Evolutionary conservation across 1,140 invertebrate species (phyloP).

Genomic region (Drosophila nannoptera): DNA sequence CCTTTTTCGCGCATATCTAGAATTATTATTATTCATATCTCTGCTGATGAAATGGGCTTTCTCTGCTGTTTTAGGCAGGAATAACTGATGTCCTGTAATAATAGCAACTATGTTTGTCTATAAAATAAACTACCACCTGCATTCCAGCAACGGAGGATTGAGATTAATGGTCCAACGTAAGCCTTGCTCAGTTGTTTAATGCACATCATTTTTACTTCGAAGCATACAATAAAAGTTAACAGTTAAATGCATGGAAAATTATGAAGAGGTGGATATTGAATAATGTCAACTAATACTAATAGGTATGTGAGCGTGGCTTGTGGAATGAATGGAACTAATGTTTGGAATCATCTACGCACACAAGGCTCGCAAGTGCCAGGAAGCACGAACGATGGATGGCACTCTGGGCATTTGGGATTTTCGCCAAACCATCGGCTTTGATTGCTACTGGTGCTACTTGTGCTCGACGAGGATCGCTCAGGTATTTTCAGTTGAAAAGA

Average conservation of each 20-base stretch:
- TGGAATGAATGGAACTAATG: slow-evolving; percentile 18
- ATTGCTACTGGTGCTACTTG: slow-evolving; percentile 17
- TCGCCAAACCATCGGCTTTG: slow-evolving; percentile 80
- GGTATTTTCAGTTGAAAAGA: slow-evolving; percentile 82
- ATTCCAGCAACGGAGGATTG: slow-evolving; percentile 34
- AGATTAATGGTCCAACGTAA: slow-evolving; percentile 26
- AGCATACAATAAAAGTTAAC: slow-evolving; percentile 70
- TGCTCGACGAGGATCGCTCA: slow-evolving; percentile 66
- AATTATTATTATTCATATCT: no score
- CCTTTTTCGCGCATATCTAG: no score
- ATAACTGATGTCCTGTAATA: slow-evolving; percentile 26
- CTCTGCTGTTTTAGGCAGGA: slow-evolving; percentile 48
- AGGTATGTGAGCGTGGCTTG: slow-evolving; percentile 25
- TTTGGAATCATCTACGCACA: slow-evolving; percentile 73
- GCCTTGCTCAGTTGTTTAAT: slow-evolving; percentile 49
- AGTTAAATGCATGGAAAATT: slow-evolving; percentile 68
- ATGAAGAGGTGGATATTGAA: slow-evolving; percentile 25
- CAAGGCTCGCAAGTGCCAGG: slow-evolving; percentile 82
- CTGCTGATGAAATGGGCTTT: not conserved
- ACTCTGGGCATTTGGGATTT: slow-evolving; percentile 82
- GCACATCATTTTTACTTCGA: slow-evolving; percentile 59
- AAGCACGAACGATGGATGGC: slow-evolving; percentile 82
- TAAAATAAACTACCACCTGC: slow-evolving; percentile 34
- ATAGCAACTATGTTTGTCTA: slow-evolving; percentile 4
- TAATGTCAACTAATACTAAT: slow-evolving; percentile 49